These are phyloP conservation scores for Calcarius lapponicus DNA, from an alignment of 2,797 vertebrate genomes.

Conservation along the genomic window DNA sequence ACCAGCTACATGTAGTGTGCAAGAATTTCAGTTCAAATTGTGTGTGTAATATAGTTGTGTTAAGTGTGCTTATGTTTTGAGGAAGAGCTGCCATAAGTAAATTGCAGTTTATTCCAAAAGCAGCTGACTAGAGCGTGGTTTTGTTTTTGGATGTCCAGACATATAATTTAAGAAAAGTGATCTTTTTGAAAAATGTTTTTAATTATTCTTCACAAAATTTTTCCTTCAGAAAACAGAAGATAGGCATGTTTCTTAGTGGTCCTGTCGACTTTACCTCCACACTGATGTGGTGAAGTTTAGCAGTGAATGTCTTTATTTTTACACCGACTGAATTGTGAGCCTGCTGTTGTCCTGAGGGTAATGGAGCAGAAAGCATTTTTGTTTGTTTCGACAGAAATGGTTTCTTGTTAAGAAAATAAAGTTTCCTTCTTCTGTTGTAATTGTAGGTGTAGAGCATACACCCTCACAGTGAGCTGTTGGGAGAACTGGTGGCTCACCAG, in stretches of 20 bases:
- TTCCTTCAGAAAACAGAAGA: neutral
- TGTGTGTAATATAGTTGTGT: neutral
- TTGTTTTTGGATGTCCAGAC: neutral
- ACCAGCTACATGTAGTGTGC: neutral
- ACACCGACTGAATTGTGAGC: neutral
- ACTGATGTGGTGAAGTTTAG: neutral
- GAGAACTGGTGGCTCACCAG: neutral
- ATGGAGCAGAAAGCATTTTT: slow-evolving; percentile 9
- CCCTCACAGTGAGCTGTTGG: neutral
- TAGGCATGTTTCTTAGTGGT: neutral
- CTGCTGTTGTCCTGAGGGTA: neutral
- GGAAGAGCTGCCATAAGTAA: neutral
- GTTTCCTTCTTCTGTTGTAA: neutral
- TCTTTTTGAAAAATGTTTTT: neutral
- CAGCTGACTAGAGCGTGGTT: neutral
- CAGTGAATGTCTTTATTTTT: neutral
- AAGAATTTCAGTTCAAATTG: neutral
- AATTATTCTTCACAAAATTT: neutral
- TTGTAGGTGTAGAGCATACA: neutral
- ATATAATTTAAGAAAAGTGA: neutral
- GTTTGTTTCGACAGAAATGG: neutral
- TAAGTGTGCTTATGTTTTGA: neutral
- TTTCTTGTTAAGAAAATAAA: neutral
- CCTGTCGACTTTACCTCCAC: neutral
- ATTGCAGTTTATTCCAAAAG: neutral